Conservation (phyloP, 2,888 invertebrate genomes). For the Standfussiana lucernea region DNA sequence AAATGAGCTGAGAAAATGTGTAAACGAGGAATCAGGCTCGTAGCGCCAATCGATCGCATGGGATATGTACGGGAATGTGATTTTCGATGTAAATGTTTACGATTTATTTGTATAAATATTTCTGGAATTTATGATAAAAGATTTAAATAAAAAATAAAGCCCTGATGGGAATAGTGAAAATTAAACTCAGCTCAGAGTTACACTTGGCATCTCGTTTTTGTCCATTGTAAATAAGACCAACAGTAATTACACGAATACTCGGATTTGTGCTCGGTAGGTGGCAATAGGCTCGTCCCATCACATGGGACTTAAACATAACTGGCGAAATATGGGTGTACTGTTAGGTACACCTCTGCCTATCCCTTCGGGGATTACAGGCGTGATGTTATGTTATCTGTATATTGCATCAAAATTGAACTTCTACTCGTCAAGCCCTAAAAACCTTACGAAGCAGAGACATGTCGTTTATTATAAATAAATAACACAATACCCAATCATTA, state of each 20-base stretch:
- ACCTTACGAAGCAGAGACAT: too few relatives aligned
- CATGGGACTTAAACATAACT: too few relatives aligned
- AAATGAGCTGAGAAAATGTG: conserved; percentile 59
- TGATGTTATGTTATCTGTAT: too few relatives aligned
- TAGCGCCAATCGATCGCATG: conserved; percentile 12
- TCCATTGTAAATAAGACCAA: too few relatives aligned
- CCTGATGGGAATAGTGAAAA: not conserved
- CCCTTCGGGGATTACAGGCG: too few relatives aligned
- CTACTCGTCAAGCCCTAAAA: not conserved
- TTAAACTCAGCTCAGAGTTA: not conserved
- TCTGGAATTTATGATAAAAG: not conserved
- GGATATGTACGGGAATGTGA: conserved; percentile 4
- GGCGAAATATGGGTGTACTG: too few relatives aligned
- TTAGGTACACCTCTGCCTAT: too few relatives aligned
- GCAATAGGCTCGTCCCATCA: too few relatives aligned
- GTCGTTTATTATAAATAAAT: conserved; percentile 5
- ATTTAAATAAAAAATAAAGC: not conserved
- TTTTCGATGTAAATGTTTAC: not conserved
- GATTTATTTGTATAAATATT: conserved; percentile 1
- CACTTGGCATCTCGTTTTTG: not conserved
- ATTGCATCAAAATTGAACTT: too few relatives aligned
- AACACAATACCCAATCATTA: conserved; percentile 23
- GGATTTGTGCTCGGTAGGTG: too few relatives aligned
- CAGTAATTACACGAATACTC: too few relatives aligned
- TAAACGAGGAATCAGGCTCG: conserved; percentile 32